Percentiles rank a stretch among this genome's conserved stretches.
Evolutionary conservation across 2,888 invertebrate species (phyloP).

Genomic region (Mantis religiosa): DNA sequence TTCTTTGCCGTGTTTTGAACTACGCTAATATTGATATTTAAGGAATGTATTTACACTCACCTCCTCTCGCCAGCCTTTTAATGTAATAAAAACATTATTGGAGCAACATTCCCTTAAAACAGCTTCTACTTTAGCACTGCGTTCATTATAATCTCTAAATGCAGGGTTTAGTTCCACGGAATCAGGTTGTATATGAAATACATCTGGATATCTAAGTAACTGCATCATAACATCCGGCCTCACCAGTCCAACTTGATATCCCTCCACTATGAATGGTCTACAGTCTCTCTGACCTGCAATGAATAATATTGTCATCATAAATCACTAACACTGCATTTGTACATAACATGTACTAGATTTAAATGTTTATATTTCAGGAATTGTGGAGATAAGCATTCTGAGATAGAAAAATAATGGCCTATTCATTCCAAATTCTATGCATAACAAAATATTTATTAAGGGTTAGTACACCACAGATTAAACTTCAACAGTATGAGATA

Average conservation of each 20-base stretch:
- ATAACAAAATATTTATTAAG: no score
- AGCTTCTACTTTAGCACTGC: slow-evolving; percentile 71
- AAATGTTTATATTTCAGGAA: no score
- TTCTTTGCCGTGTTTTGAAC: not conserved
- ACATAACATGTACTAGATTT: no score
- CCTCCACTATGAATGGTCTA: slow-evolving; percentile 83
- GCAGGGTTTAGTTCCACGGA: slow-evolving; percentile 82
- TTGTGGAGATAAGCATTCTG: no score
- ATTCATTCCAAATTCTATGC: no score
- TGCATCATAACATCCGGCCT: slow-evolving; percentile 79
- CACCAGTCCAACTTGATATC: slow-evolving; percentile 84
- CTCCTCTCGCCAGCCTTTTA: slow-evolving; percentile 93
- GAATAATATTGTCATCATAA: not conserved
- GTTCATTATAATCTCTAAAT: slow-evolving; percentile 78
- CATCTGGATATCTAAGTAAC: slow-evolving; percentile 75
- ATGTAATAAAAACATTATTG: slow-evolving; percentile 71
- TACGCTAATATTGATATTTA: slow-evolving; percentile 2
- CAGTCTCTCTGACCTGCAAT: slow-evolving; percentile 67
- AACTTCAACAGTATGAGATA: no score
- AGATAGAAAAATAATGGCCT: no score
- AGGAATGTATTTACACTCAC: slow-evolving; percentile 44
- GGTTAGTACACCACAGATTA: no score
- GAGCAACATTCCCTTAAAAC: slow-evolving; percentile 72
- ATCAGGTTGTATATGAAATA: slow-evolving; percentile 66
- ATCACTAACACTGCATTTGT: no score